Evolutionary conservation across 1,140 invertebrate species (phyloP).

Genomic region (Saccostrea echinata): DNA sequence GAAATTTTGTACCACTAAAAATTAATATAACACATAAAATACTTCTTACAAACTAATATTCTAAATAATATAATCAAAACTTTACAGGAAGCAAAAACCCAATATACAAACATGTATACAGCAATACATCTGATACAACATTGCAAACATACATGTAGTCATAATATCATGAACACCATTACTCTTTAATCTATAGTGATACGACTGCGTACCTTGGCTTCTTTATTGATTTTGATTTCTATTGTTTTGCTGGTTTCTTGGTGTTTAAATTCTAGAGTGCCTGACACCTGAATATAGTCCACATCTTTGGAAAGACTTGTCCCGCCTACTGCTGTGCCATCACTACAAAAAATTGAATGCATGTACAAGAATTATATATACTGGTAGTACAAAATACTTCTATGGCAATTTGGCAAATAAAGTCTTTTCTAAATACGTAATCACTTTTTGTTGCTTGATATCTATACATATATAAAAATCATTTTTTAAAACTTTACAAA

Average conservation of each 20-base stretch:
- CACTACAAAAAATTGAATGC: slow-evolving; percentile 61
- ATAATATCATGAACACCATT: not conserved
- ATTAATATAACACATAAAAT: not conserved
- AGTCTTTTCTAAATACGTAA: no score
- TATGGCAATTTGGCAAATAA: no score
- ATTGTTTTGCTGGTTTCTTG: slow-evolving; percentile 81
- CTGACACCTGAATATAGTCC: slow-evolving; percentile 70
- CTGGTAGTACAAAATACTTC: no score
- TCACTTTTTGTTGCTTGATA: no score
- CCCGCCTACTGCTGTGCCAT: slow-evolving; percentile 74
- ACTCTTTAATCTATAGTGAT: not conserved
- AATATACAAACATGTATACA: not conserved
- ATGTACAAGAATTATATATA: no score
- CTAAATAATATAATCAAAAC: not conserved
- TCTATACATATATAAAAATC: no score
- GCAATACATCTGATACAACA: not conserved
- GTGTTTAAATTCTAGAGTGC: slow-evolving; percentile 82
- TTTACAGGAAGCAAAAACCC: not conserved
- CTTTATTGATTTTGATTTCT: slow-evolving; percentile 83
- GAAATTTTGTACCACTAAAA: not conserved
- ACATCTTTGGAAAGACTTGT: slow-evolving; percentile 58
- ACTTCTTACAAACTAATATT: not conserved
- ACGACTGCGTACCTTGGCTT: slow-evolving; percentile 72
- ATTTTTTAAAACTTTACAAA: no score
- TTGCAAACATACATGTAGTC: not conserved